Evolutionary conservation across 2,797 vertebrate genomes (phyloP).

Genomic region (Schizopygopsis pylzovi): DNA sequence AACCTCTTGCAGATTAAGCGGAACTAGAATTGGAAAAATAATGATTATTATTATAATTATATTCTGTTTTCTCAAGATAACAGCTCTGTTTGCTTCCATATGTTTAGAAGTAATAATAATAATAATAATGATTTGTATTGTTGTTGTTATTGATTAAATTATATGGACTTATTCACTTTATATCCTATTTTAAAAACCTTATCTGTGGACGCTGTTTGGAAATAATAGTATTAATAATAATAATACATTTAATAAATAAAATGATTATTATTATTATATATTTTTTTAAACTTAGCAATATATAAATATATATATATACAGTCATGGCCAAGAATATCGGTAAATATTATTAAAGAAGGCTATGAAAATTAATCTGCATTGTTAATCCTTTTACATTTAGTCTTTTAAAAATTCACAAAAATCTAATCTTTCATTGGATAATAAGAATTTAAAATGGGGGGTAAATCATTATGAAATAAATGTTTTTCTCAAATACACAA

Average conservation of each 20-base stretch:
- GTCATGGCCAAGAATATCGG: too few relatives aligned
- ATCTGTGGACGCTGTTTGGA: neutral
- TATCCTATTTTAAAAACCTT: neutral
- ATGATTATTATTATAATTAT: neutral
- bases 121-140: neutral
- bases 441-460: too few relatives aligned
- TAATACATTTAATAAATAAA: neutral
- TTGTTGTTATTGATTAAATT: neutral
- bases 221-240: neutral
- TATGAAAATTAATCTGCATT: too few relatives aligned
- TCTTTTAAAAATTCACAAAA: too few relatives aligned
- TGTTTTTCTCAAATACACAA: too few relatives aligned
- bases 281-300: too few relatives aligned
- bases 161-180: neutral
- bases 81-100: neutral
- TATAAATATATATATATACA: too few relatives aligned
- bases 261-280: too few relatives aligned
- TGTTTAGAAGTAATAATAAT: conserved; percentile 11
- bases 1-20: neutral
- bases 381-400: too few relatives aligned
- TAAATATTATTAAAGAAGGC: too few relatives aligned
- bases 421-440: too few relatives aligned
- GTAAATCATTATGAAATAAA: too few relatives aligned
- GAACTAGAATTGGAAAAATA: neutral
- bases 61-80: neutral